Base-by-base conservation (phyloP, 1,140 invertebrate genomes). In the Drosophila lacertosa region DNA sequence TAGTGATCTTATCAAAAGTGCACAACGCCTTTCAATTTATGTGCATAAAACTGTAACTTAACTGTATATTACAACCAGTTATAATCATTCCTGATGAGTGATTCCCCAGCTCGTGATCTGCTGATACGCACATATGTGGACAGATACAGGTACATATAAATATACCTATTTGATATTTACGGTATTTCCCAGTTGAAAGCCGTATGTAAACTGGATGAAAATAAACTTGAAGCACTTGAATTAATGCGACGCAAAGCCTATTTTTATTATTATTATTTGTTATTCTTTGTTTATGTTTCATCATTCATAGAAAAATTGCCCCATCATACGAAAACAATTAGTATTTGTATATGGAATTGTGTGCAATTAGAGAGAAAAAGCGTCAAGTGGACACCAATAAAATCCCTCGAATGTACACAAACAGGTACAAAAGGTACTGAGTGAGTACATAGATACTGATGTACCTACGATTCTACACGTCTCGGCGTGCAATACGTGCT, bases 381-480 rank as follows among this genome's bases (percentile, higher is more conserved):
- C 35, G 29, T 32, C 33, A 16, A 51, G 48, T 32, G 50, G 33
- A 50, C 2, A 29, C 26, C 26, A 7, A 29, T 29, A 29, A 29
- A 7, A 2, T 29, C 26, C 26, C 26, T 29, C 4, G 20, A 22
- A 26, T 26, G 24, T 26, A n/a, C n/a, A n/a, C n/a, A 57, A 33
- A 26, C 39, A 29, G 35, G 45, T 67, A 53, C 39, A 51, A 20
- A 53, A 18, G n/a, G 24, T 26, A 26, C 7, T 6, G 1, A 26
- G 7, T 6, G 7, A 20, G 45, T 39, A 40, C 37, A 24, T 29
- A 24, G 11, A 32, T 39, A 50, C 16, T 54, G 37, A 40, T 59
- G 20, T 62, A 35, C 33, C 16, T 32, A 39, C 50, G 57, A 60
- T 60, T 68, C 18, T 53, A 26, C 48, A 60, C 65, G 65, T 62